Evolutionary conservation across 2,888 invertebrate species (phyloP).

Genomic region (Tiliacea citrago): DNA sequence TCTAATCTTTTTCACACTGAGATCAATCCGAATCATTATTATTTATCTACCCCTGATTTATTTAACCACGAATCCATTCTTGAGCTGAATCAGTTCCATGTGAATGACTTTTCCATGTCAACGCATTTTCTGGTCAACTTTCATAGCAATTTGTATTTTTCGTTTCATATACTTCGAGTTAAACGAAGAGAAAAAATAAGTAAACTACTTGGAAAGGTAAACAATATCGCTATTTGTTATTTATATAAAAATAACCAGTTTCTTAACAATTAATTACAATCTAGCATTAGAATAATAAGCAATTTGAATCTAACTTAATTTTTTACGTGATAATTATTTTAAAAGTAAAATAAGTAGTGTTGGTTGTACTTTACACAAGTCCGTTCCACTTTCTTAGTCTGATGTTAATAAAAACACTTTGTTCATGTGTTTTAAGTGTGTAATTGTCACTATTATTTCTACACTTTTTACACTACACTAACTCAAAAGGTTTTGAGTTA

Average conservation of each 20-base stretch:
- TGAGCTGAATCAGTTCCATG: slow-evolving; percentile 81
- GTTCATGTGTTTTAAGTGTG: slow-evolving; percentile 22
- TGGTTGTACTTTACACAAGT: no score
- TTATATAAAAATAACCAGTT: background rate
- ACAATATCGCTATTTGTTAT: slow-evolving; percentile 46
- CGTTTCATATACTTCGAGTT: slow-evolving; percentile 62
- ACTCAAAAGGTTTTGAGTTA: slow-evolving; percentile 10
- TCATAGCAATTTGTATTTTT: slow-evolving; percentile 76
- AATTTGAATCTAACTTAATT: no score
- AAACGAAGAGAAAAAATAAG: slow-evolving; percentile 59
- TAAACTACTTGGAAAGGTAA: slow-evolving; percentile 47
- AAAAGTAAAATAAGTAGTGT: no score
- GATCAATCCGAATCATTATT: slow-evolving; percentile 62
- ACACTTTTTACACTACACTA: no score
- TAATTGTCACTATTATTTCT: background rate
- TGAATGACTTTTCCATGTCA: slow-evolving; percentile 84
- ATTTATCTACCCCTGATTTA: slow-evolving; percentile 71
- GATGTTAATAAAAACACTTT: no score
- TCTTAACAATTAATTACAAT: no score
- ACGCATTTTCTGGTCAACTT: slow-evolving; percentile 77
- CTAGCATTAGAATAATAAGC: no score
- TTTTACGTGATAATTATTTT: no score
- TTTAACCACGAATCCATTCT: slow-evolving; percentile 80
- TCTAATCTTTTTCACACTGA: slow-evolving; percentile 50
- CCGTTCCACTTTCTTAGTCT: no score